These are phyloP conservation scores for Callosobruchus maculatus DNA, from an alignment of 2,888 invertebrate genomes.

Conservation along the genomic window DNA sequence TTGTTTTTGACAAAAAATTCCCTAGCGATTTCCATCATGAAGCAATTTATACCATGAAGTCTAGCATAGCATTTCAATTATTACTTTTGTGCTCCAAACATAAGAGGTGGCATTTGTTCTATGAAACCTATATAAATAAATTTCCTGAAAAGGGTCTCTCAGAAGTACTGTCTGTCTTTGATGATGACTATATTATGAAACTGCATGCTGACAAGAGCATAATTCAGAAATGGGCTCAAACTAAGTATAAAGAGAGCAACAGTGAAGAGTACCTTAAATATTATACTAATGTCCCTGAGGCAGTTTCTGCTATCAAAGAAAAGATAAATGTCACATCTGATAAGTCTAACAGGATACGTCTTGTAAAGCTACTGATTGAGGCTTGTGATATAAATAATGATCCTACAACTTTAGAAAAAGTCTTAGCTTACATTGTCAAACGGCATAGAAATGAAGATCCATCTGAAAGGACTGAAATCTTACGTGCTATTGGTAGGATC, in stretches of 20 bases:
- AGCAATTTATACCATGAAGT: conserved; percentile 1
- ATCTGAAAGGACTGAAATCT: conserved; percentile 7
- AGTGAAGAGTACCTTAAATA: conserved; percentile 14
- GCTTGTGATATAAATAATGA: conserved; percentile 23
- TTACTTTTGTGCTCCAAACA: conserved; percentile 21
- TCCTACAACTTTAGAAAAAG: conserved; percentile 20
- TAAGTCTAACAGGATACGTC: conserved; percentile 12
- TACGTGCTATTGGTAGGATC: conserved; percentile 6
- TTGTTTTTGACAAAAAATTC: conserved; percentile 16
- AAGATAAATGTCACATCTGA: conserved; percentile 27
- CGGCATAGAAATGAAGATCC: conserved; percentile 26
- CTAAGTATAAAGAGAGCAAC: conserved; percentile 17
- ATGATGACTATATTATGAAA: conserved; percentile 5
- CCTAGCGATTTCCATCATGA: conserved; percentile 8
- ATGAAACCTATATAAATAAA: conserved; percentile 12
- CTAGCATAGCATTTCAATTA: conserved; percentile 3
- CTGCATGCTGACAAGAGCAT: conserved; percentile 16
- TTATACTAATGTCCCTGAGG: conserved; percentile 18
- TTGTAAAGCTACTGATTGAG: conserved; percentile 18
- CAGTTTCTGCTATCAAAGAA: conserved; percentile 25
- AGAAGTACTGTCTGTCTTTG: conserved; percentile 7
- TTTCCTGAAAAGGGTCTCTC: conserved; percentile 12
- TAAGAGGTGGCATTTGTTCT: conserved; percentile 22
- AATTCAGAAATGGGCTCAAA: conserved; percentile 20
- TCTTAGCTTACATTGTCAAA: conserved; percentile 25